A percentile compares a stretch with the other conserved stretches of the same genome.
Conservation (phyloP, 2,888 invertebrate genomes). For the Ornithoptera priamus region DNA sequence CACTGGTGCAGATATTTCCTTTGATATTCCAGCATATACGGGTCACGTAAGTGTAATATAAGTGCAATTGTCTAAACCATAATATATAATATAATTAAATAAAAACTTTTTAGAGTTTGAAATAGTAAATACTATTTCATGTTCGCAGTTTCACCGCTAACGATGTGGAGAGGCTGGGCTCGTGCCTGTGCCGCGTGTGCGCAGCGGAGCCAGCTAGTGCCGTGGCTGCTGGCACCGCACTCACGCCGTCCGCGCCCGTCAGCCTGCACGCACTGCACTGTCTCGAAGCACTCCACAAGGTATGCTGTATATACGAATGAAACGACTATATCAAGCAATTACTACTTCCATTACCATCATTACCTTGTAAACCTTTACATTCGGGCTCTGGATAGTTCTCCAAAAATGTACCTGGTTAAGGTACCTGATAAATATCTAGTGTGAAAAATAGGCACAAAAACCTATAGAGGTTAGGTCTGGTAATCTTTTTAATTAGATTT, state of each 20-base stretch:
- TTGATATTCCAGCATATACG: conserved; percentile 95
- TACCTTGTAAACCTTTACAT: too few relatives aligned
- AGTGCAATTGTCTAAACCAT: too few relatives aligned
- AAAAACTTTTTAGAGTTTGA: not conserved
- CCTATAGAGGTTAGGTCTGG: too few relatives aligned
- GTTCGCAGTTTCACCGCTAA: conserved; percentile 79
- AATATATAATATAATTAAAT: too few relatives aligned
- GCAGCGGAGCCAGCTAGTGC: conserved; percentile 54
- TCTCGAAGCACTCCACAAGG: conserved; percentile 93
- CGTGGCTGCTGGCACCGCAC: conserved; percentile 45
- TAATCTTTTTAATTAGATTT: too few relatives aligned
- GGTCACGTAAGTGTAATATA: conserved; percentile 75
- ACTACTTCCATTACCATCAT: too few relatives aligned
- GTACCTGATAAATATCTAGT: too few relatives aligned
- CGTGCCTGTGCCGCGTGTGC: conserved; percentile 59
- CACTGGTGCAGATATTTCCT: conserved; percentile 97
- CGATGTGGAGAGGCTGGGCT: conserved; percentile 90
- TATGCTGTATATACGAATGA: conserved; percentile 41
- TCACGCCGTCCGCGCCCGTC: conserved; percentile 82
- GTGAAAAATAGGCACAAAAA: too few relatives aligned
- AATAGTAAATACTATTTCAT: not conserved
- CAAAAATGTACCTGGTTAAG: too few relatives aligned
- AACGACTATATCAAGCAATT: too few relatives aligned
- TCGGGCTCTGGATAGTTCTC: too few relatives aligned
- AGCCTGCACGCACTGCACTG: conserved; percentile 91